phyloP scores from a whole-genome alignment of 2,888 invertebrate genomes.

The Hyppa rectilinea region DNA sequence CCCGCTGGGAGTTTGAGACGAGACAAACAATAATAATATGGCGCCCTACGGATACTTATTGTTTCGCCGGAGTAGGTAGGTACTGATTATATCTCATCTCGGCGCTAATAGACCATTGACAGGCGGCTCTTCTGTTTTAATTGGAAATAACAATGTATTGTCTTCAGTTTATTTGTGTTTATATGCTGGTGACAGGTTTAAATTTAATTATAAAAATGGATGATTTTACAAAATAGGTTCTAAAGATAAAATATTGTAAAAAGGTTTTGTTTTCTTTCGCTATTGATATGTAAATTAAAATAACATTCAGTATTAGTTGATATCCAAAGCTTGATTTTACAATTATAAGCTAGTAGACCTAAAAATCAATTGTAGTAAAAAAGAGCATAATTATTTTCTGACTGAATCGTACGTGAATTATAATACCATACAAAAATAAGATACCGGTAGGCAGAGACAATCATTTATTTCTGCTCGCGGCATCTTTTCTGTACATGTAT shows the following conservation, averaged over 20 bases:
- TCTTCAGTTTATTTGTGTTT: conserved; percentile 50
- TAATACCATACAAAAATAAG: conserved; percentile 41
- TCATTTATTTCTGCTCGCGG: conserved; percentile 63
- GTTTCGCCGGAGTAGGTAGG: conserved; percentile 73
- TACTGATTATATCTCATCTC: conserved; percentile 83
- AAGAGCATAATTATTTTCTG: conserved; percentile 25
- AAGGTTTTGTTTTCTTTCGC: background rate
- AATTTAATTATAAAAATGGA: conserved; percentile 31
- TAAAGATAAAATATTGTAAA: background rate
- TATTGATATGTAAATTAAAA: background rate
- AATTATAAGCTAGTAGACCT: conserved; percentile 32
- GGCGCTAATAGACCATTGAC: conserved; percentile 83
- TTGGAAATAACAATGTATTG: conserved; percentile 69
- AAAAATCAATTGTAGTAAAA: conserved; percentile 18
- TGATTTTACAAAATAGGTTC: background rate
- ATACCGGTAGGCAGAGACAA: conserved; percentile 37
- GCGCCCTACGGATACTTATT: conserved; percentile 84
- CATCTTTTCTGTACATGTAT: conserved; percentile 64
- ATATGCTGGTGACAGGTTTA: conserved; percentile 60
- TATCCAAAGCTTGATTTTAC: background rate
- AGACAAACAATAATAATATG: conserved; percentile 84
- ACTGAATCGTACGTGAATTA: conserved; percentile 36
- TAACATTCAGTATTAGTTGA: background rate
- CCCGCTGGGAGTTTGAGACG: conserved; percentile 81
- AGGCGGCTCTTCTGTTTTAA: conserved; percentile 73